phyloP scores from a whole-genome alignment of 2,797 vertebrate genomes.

The Periparus ater region DNA sequence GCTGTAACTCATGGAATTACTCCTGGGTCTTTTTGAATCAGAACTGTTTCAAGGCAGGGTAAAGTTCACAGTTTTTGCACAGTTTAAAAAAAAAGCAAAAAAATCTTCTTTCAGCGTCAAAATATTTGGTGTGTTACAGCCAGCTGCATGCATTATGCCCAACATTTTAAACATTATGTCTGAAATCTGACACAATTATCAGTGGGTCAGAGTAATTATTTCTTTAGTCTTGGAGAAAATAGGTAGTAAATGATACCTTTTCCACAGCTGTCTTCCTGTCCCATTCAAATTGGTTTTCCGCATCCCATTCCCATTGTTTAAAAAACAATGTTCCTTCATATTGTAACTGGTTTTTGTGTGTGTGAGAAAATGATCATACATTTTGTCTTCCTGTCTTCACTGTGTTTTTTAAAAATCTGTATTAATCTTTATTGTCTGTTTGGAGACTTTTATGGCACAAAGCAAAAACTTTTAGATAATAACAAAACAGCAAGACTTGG shows the following conservation, averaged over 20 bases:
- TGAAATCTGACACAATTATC: not conserved
- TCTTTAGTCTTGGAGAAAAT: not conserved
- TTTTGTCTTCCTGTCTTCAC: not conserved
- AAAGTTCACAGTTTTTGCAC: not conserved
- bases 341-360: not conserved
- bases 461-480: not conserved
- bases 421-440: not conserved
- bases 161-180: not conserved
- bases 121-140: not conserved
- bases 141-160: not conserved
- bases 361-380: not conserved
- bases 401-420: not conserved
- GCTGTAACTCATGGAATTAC: conserved; percentile 20
- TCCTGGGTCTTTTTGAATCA: not conserved
- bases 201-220: not conserved
- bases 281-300: conserved; percentile 9
- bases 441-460: not conserved
- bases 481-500: not conserved
- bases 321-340: not conserved
- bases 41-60: not conserved
- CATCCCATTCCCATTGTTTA: conserved; percentile 21
- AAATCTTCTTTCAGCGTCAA: not conserved
- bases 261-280: not conserved
- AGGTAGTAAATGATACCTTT: not conserved
- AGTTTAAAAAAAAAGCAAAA: not conserved